Conservation (phyloP, 2,888 invertebrate species). For the Ditula angustiorana region DNA sequence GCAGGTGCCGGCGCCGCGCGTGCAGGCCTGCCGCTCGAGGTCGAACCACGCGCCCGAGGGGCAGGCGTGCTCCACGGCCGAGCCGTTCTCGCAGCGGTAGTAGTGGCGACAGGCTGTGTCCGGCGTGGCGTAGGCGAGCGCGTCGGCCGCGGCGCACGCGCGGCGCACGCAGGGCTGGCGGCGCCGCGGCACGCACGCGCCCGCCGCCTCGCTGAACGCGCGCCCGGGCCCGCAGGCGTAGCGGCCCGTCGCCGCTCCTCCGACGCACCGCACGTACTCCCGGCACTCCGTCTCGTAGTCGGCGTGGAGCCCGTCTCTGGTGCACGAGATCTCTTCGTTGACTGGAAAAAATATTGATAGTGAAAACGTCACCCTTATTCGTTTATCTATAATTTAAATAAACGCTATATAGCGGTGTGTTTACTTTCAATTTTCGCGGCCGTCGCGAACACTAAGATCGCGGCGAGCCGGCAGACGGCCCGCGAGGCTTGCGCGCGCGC, state of each 20-base stretch:
- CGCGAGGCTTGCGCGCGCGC: constrained; percentile 67
- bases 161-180: constrained; percentile 72
- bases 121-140: constrained; percentile 81
- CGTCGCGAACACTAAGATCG: constrained; percentile 44
- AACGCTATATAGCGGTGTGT: constrained; percentile 40
- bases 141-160: constrained; percentile 66
- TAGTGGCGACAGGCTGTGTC: constrained; percentile 85
- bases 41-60: constrained; percentile 85
- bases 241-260: constrained; percentile 59
- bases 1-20: constrained; percentile 83
- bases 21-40: constrained; percentile 81
- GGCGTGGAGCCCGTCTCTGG: constrained; percentile 73
- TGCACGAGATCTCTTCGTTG: constrained; percentile 61
- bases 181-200: constrained; percentile 71
- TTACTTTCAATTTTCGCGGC: constrained; percentile 61
- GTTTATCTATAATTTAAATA: background rate
- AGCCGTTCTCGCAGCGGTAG: constrained; percentile 84
- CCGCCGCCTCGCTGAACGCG: constrained; percentile 73
- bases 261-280: constrained; percentile 75
- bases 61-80: constrained; percentile 78
- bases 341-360: constrained; percentile 55
- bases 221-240: constrained; percentile 72
- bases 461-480: constrained; percentile 45
- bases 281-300: constrained; percentile 77
- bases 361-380: too few relatives aligned